These are phyloP conservation scores for Lepidostoma basale DNA, from an alignment of 1,140 invertebrate species.

Conservation along the genomic window DNA sequence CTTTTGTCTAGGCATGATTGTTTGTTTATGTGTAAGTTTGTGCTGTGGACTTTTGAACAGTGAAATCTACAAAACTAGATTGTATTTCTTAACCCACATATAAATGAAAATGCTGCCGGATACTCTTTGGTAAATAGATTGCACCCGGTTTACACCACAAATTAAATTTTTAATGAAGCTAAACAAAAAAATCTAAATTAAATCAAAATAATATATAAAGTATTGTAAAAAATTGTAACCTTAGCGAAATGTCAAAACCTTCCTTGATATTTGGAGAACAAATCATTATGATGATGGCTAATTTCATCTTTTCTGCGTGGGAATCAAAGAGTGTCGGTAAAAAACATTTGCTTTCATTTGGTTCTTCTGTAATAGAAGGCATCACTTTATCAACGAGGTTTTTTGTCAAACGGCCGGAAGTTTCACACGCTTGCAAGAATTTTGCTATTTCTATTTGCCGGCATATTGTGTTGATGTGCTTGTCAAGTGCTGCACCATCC, in stretches of 20 bases:
- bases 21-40: no score
- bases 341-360: slow-evolving; percentile 53
- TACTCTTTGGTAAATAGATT: no score
- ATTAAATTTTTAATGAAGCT: no score
- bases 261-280: slow-evolving; percentile 68
- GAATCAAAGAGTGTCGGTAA: slow-evolving; percentile 73
- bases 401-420: slow-evolving; percentile 53
- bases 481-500: slow-evolving; percentile 69
- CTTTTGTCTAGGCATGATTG: no score
- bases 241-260: slow-evolving; percentile 72
- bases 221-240: slow-evolving; percentile 59
- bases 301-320: slow-evolving; percentile 66
- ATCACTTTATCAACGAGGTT: slow-evolving; percentile 53
- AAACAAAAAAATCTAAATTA: no score
- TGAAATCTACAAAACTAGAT: no score
- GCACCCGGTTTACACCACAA: no score
- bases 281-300: slow-evolving; percentile 69
- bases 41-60: no score
- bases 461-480: slow-evolving; percentile 72
- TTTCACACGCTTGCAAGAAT: slow-evolving; percentile 68
- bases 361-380: slow-evolving; percentile 48
- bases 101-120: no score
- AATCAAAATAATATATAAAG: no score
- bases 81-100: no score
- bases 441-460: slow-evolving; percentile 72